Evolutionary conservation across 2,888 invertebrate genomes (phyloP).

Genomic region (Andrena camellia): DNA sequence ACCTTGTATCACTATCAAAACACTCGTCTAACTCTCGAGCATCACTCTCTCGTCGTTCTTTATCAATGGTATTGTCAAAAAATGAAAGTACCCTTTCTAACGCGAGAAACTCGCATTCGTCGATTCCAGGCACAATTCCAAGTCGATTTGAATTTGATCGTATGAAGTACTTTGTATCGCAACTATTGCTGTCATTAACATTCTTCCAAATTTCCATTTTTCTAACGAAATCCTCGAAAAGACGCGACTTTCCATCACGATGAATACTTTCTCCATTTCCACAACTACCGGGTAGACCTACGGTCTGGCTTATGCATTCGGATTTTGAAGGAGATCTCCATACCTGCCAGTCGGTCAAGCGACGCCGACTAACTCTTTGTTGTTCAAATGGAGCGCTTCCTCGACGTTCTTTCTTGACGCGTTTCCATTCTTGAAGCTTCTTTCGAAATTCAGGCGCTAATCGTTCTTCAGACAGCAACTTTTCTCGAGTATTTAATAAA

Average conservation of each 20-base stretch:
- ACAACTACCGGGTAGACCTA: slow-evolving; percentile 40
- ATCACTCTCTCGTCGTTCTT: slow-evolving; percentile 88
- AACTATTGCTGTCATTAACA: slow-evolving; percentile 88
- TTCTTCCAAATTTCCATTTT: slow-evolving; percentile 95
- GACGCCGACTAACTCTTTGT: slow-evolving; percentile 80
- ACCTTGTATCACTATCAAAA: slow-evolving; percentile 89
- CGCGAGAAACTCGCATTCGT: slow-evolving; percentile 87
- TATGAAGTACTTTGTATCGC: slow-evolving; percentile 81
- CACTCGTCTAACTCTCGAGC: slow-evolving; percentile 87
- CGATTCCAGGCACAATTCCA: slow-evolving; percentile 58
- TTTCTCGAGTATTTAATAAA: slow-evolving; percentile 29
- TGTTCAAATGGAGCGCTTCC: slow-evolving; percentile 69
- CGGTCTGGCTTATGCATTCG: slow-evolving; percentile 63
- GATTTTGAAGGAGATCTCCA: slow-evolving; percentile 86
- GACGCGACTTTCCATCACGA: slow-evolving; percentile 87
- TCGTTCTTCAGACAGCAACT: slow-evolving; percentile 87
- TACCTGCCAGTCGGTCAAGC: slow-evolving; percentile 88
- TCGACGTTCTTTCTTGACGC: slow-evolving; percentile 87
- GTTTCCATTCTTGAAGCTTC: slow-evolving; percentile 95
- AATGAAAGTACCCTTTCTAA: slow-evolving; percentile 87
- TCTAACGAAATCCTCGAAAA: slow-evolving; percentile 93
- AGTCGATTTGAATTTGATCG: slow-evolving; percentile 2
- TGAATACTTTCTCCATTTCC: slow-evolving; percentile 53
- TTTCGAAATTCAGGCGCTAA: slow-evolving; percentile 93
- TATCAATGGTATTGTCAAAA: slow-evolving; percentile 85